Evolutionary conservation across 1,140 invertebrate species (phyloP), one percentile per base, ranked within the genome.

Genomic region (Drosophila sturtevanti): DNA sequence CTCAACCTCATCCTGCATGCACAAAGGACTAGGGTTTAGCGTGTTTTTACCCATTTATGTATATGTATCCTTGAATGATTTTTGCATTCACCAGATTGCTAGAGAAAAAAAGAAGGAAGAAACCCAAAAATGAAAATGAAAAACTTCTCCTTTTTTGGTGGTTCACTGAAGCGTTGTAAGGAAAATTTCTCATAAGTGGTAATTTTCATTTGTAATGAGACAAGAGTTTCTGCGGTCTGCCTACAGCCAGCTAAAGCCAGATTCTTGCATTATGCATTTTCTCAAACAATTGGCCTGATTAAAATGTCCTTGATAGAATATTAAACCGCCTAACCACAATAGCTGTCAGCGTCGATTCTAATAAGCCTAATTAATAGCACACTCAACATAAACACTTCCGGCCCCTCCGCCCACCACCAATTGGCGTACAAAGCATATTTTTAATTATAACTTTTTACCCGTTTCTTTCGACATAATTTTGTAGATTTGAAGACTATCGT

Each of bases 181-280:
- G 51, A 60, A 52, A 52, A 56, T 69, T 63, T 55, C 59, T 22
- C 54, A 68, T 80, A 89, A 84, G 77, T 82, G 85, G 79, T 89
- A 84, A 89, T 89, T 89, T 89, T 82, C 77, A 89, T 89, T 84
- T 89, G 73, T 89, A 89, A 89, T 89, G 79, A 89, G 70, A 34
- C 52, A 31, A 54, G 59, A 48, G 44, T 44, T 24, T 7, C 68
- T 67, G 79, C 72, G 52, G 60, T 38, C 55, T 48, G 31, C 21
- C 38, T 51, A 48, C 41, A 11, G 41, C 44, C 60, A 10, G 41
- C 63, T 60, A 35, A 12, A 10, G 41, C 63, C 56, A 35, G 14
- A 54, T 56, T 41, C 56, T 54, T 87, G 84, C 69, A 89, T 89
- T 59, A 89, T 87, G 80, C 77, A 87, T 55, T 52, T 63, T 31